Conservation (phyloP, 2,888 invertebrate genomes). For the Macrosoma leucophasiata region DNA sequence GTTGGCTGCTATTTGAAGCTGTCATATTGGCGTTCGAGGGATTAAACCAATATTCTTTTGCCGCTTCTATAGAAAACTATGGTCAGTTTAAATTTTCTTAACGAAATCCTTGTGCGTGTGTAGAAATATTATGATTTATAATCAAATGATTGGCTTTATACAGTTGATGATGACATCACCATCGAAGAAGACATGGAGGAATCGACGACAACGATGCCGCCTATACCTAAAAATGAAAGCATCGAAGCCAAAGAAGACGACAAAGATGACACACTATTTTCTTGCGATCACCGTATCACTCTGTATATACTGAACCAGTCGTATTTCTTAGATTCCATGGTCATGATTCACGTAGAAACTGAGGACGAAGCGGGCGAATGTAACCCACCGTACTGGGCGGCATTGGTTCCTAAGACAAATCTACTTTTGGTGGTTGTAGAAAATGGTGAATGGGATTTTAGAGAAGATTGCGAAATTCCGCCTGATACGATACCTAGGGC, state of each 20-base stretch:
- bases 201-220: constrained; percentile 31
- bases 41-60: constrained; percentile 41
- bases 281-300: constrained; percentile 84
- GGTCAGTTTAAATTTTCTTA: constrained; percentile 17
- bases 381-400: constrained; percentile 77
- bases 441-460: constrained; percentile 36
- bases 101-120: no score
- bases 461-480: constrained; percentile 61
- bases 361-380: constrained; percentile 46
- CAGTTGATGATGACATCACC: constrained; percentile 11
- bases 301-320: constrained; percentile 81
- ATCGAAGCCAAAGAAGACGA: constrained; percentile 50
- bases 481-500: constrained; percentile 75
- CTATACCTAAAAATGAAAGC: constrained; percentile 31
- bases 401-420: constrained; percentile 85
- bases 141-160: no score
- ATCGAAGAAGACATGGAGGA: constrained; percentile 4
- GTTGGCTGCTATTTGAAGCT: constrained; percentile 53
- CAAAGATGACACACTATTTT: constrained; percentile 61
- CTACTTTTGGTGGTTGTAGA: constrained; percentile 85
- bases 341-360: constrained; percentile 42
- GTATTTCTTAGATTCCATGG: constrained; percentile 55
- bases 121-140: no score
- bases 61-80: constrained; percentile 30
- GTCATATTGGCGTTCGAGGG: constrained; percentile 42